phyloP scores from a whole-genome alignment of 2,888 invertebrate species.

The Zele albiditarsus region DNA sequence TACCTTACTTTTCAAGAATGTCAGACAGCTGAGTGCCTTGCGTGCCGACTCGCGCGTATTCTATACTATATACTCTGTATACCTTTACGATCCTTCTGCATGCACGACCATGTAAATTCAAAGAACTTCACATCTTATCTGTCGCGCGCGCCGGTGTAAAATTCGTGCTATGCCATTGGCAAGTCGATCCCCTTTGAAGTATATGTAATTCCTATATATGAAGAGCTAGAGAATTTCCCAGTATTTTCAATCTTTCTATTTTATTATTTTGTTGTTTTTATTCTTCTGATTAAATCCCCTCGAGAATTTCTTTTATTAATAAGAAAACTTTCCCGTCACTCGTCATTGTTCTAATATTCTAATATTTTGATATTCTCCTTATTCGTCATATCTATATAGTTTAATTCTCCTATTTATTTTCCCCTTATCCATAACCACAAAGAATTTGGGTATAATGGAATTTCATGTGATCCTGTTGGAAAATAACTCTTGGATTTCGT shows the following conservation, averaged over 20 bases:
- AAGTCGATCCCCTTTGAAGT: background rate
- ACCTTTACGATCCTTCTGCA: background rate
- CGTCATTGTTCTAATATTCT: too few species aligned
- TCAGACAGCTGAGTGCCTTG: slow-evolving; percentile 1
- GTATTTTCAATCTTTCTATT: too few species aligned
- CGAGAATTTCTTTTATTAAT: too few species aligned
- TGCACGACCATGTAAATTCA: slow-evolving; percentile 7
- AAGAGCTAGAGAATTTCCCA: too few species aligned
- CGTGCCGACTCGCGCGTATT: slow-evolving; percentile 5
- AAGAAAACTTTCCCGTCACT: too few species aligned
- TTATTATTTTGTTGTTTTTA: too few species aligned
- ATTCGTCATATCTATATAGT: too few species aligned
- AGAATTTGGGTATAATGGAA: background rate
- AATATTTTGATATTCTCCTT: too few species aligned
- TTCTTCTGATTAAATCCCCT: too few species aligned
- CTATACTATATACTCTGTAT: background rate
- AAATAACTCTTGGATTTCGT: slow-evolving; percentile 18
- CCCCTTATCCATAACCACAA: background rate
- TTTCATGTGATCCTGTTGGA: background rate
- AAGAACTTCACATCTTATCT: slow-evolving; percentile 4
- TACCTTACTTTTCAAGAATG: slow-evolving; percentile 5
- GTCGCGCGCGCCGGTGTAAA: background rate
- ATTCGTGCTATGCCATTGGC: slow-evolving; percentile 1
- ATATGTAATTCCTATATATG: background rate
- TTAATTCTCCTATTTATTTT: too few species aligned